These are phyloP conservation scores for Anthrax anthrax DNA, from an alignment of 2,888 invertebrate genomes.

Conservation along the genomic window DNA sequence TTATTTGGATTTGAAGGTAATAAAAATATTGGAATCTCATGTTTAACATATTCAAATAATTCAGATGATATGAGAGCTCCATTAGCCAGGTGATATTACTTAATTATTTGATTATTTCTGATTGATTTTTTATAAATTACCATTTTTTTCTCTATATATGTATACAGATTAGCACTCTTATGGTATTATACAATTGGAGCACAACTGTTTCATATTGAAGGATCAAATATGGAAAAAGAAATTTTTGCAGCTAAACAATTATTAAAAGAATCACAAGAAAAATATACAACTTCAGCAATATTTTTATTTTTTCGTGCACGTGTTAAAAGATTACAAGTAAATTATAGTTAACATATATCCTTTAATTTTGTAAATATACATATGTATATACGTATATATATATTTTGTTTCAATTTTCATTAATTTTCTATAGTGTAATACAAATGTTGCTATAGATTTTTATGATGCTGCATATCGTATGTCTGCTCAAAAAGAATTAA, in stretches of 20 bases:
- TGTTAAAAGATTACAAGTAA: conserved; percentile 45
- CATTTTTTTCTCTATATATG: neutral
- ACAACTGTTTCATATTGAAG: conserved; percentile 47
- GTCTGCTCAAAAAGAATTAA: conserved; percentile 47
- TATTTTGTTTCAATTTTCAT: neutral
- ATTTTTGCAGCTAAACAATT: conserved; percentile 37
- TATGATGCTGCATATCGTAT: conserved; percentile 44
- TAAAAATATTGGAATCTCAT: conserved; percentile 40
- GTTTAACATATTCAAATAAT: conserved; percentile 44
- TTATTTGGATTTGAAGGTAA: conserved; percentile 53
- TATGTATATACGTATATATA: neutral
- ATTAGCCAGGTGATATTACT: conserved; percentile 40
- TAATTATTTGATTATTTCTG: neutral
- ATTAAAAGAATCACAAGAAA: conserved; percentile 35
- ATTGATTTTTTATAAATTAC: neutral
- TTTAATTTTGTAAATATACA: neutral
- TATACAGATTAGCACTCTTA: conserved; percentile 39
- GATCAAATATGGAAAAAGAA: conserved; percentile 44
- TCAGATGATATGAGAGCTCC: conserved; percentile 53
- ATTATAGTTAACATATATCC: too few relatives aligned
- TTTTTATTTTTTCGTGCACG: conserved; percentile 53
- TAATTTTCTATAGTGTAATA: conserved; percentile 40
- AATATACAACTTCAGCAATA: conserved; percentile 45
- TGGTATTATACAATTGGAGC: conserved; percentile 57
- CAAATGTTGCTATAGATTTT: conserved; percentile 40